Base-by-base conservation (phyloP, 1,140 invertebrate species). In the Probaryconus sp. region DNA sequence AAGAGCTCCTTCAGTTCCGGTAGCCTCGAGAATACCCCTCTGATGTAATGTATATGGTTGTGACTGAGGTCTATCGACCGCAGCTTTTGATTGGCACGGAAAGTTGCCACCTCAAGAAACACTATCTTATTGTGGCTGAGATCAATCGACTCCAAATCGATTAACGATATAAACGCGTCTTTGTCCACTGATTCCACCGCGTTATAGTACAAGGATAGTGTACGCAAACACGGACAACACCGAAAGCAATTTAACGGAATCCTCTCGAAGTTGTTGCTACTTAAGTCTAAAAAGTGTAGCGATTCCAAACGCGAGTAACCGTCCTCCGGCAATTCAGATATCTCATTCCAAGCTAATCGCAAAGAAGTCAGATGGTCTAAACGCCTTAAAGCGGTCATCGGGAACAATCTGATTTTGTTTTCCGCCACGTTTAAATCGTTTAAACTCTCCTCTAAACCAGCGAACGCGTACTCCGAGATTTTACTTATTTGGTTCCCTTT, bases 91-190 rank as follows among this genome's bases (percentile, higher is more conserved):
- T 96, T 96, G 35, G 86, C 86, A 74, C 91, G 90, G 84, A 97
- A 96, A 1, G 92, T 93, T 33, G 90, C 90, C 37, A 91, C 83
- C 53, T 93, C 92, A 53, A 95, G 85, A 58, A 89, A 90, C 1
- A 93, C 91, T 33, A 97, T 94, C 84, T 93, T 94, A 83, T 97
- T 97, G 83, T 95, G 93, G 81, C 94, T 96, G 65, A 97, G 90
- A 86, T 97, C 95, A 60, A 97, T 88, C 1, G 93, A 93, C 87
- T 96, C 94, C 5, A 97, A 86, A 68, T 94, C 89, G 47, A 87
- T 89, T 35, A 96, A 84, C 0, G 91, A 92, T 31, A 89, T 85
- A 79, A 97, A 96, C 2, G 94, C 92, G 75, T 93, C 89, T 67
- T 92, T 92, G 72, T 96, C 92, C 11, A 97, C 90, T 20, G 89